phyloP scores from a whole-genome alignment of 2,113 vertebrate species.

The Hystrix brachyura region DNA sequence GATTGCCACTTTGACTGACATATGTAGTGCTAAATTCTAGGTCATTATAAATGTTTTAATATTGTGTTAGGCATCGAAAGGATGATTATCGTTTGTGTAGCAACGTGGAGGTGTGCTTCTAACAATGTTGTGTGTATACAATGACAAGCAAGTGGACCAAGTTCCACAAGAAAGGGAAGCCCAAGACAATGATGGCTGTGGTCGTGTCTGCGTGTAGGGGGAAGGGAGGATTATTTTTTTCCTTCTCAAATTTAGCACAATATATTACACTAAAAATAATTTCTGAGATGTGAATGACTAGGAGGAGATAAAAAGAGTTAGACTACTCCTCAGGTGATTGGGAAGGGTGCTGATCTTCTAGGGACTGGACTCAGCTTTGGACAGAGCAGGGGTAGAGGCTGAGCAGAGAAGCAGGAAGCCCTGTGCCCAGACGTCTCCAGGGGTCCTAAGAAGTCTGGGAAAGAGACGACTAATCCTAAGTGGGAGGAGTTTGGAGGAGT shows the following conservation, averaged over 20 bases:
- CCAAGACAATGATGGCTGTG: not conserved
- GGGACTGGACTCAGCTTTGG: not conserved
- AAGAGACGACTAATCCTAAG: not conserved
- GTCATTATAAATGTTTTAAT: not conserved
- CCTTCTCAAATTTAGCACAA: not conserved
- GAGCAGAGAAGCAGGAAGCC: not conserved
- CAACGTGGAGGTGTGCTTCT: not conserved
- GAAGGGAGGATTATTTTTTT: not conserved
- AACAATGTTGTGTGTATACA: accelerated
- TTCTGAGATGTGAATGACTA: not conserved
- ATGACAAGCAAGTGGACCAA: too few species aligned
- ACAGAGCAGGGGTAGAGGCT: not conserved
- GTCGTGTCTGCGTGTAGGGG: not conserved
- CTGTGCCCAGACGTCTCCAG: not conserved
- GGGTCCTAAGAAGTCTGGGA: not conserved
- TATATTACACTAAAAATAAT: not conserved
- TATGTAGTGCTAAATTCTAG: not conserved
- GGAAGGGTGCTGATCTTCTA: not conserved
- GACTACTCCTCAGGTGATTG: not conserved
- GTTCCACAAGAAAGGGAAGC: not conserved
- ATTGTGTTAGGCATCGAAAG: not conserved
- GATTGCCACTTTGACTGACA: not conserved
- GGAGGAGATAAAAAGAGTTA: not conserved
- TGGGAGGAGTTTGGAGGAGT: not conserved
- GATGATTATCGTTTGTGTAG: not conserved